Conservation (phyloP, 2,797 vertebrate genomes). For the Falco novaeseelandiae region DNA sequence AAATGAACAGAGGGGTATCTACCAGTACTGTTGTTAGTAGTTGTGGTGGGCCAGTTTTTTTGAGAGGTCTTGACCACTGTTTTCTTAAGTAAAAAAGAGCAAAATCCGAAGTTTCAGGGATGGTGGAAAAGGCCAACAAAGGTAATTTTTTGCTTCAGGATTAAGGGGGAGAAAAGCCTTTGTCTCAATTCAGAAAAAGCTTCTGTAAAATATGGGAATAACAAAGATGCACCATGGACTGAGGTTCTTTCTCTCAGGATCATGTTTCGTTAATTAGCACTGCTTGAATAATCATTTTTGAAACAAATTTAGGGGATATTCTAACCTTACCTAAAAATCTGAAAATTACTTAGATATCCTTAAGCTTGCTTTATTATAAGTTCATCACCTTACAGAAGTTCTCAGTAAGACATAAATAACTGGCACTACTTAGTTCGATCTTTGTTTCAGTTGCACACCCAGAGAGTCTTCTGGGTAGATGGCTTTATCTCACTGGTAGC, state of each 20-base stretch:
- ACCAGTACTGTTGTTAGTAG: background rate
- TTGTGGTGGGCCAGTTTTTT: background rate
- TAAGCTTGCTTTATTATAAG: background rate
- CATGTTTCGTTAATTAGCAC: background rate
- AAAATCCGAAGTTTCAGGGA: background rate
- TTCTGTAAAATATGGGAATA: background rate
- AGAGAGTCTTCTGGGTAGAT: background rate
- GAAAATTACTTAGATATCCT: background rate
- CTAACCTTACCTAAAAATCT: background rate
- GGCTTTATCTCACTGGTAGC: background rate
- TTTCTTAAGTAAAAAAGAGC: background rate
- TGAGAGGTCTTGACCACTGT: background rate
- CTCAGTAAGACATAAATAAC: background rate
- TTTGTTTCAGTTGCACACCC: background rate
- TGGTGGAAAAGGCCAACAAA: background rate
- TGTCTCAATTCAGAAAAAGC: background rate
- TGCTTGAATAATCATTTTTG: background rate
- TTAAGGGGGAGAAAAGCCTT: background rate
- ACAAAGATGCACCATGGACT: background rate
- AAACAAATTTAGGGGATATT: background rate
- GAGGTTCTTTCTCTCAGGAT: background rate
- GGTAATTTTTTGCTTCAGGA: background rate
- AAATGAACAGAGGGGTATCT: background rate
- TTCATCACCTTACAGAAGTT: background rate
- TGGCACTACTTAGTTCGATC: background rate